A percentile compares a stretch with the other conserved stretches of the same genome.
Evolutionary conservation across 1,140 invertebrate species (phyloP).

Genomic region (Caenorhabditis inopinata): DNA sequence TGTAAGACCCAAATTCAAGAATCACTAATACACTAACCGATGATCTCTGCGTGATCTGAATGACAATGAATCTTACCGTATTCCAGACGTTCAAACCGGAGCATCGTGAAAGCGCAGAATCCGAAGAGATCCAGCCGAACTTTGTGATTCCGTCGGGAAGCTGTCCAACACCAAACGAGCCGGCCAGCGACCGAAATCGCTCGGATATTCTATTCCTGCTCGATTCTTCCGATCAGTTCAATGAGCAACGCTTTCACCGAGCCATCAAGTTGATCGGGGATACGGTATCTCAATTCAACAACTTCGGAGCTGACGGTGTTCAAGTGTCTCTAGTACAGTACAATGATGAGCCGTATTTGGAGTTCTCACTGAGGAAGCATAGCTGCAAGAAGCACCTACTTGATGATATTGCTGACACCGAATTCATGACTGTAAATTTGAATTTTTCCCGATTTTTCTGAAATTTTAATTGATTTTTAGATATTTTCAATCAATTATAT

Average conservation of each 20-base stretch:
- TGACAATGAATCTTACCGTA: no score
- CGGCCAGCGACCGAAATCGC: background rate
- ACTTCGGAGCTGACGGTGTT: conserved; percentile 58
- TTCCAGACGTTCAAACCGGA: background rate
- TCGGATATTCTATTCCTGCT: conserved; percentile 58
- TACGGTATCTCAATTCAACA: conserved; percentile 56
- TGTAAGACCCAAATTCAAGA: no score
- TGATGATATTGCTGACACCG: conserved; percentile 56
- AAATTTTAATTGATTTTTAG: no score
- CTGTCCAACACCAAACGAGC: conserved; percentile 52
- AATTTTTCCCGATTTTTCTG: no score
- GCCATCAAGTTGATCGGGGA: conserved; percentile 54
- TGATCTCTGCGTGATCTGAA: no score
- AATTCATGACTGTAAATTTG: conserved; percentile 51
- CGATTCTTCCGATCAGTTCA: conserved; percentile 54
- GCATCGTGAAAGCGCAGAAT: background rate
- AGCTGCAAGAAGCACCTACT: conserved; percentile 56
- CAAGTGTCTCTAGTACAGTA: conserved; percentile 60
- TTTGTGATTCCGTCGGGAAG: background rate
- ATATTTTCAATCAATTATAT: no score
- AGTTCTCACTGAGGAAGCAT: conserved; percentile 59
- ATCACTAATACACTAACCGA: no score
- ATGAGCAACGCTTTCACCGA: conserved; percentile 48
- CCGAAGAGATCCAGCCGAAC: conserved; percentile 39
- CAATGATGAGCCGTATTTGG: conserved; percentile 57